These are phyloP conservation scores for Athetis lepigone DNA, from an alignment of 2,888 invertebrate species.

Conservation along the genomic window DNA sequence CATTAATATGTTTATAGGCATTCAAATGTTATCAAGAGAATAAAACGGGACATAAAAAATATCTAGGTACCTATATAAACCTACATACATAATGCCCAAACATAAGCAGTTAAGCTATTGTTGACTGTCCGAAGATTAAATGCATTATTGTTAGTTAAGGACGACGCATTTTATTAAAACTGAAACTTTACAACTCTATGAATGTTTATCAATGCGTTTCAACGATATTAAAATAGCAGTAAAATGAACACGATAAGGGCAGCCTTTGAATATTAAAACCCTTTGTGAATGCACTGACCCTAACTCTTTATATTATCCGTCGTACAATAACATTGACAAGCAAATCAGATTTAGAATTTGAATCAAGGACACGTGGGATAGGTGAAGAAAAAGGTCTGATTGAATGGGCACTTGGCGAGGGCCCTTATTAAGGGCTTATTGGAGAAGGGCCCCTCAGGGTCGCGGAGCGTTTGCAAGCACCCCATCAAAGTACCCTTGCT, in stretches of 20 bases:
- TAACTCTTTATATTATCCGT: conserved; percentile 77
- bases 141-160: conserved; percentile 36
- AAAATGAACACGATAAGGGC: conserved; percentile 79
- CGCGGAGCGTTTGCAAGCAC: conserved; percentile 73
- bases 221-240: conserved; percentile 79
- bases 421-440: conserved; percentile 87
- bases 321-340: conserved; percentile 83
- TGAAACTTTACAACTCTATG: conserved; percentile 77
- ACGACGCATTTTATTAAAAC: conserved; percentile 60
- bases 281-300: conserved; percentile 80
- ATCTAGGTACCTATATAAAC: conserved; percentile 42
- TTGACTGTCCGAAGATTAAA: conserved; percentile 47
- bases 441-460: conserved; percentile 81
- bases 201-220: conserved; percentile 80
- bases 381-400: conserved; percentile 82
- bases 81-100: conserved; percentile 33
- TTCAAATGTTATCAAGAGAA: conserved; percentile 59
- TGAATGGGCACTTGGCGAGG: conserved; percentile 81
- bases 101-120: conserved; percentile 38
- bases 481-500: conserved; percentile 86
- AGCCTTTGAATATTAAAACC: conserved; percentile 77
- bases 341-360: conserved; percentile 83
- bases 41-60: conserved; percentile 58
- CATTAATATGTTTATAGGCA: conserved; percentile 54
- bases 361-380: conserved; percentile 88